Percentiles rank a stretch among this genome's conserved stretches.
phyloP scores from a whole-genome alignment of 2,113 vertebrate species.

The Archocentrus centrarchus region DNA sequence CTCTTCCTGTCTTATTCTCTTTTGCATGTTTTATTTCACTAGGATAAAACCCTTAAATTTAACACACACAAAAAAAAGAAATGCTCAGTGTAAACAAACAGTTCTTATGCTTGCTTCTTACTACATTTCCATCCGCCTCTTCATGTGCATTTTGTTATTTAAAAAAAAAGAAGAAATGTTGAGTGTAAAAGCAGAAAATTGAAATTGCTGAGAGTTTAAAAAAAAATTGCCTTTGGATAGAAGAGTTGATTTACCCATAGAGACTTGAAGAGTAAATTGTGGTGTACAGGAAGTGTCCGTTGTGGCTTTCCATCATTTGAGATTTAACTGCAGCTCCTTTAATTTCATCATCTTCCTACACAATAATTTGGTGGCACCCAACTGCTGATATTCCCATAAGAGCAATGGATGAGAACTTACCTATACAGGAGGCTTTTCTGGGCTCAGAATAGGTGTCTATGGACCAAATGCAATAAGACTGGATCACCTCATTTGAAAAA shows the following conservation, averaged over 20 bases:
- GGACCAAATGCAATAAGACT: background rate
- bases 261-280: background rate
- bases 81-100: background rate
- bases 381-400: background rate
- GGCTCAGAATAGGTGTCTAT: background rate
- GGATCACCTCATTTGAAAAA: background rate
- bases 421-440: background rate
- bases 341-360: conserved; percentile 16
- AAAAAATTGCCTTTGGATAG: background rate
- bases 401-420: background rate
- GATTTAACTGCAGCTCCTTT: background rate
- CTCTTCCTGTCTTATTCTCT: background rate
- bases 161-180: background rate
- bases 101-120: no score
- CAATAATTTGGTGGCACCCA: background rate
- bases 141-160: background rate
- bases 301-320: background rate
- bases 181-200: background rate
- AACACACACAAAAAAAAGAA: background rate
- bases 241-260: background rate
- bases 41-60: background rate
- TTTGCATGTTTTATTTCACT: background rate
- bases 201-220: background rate
- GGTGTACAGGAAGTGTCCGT: background rate
- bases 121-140: background rate